Percentiles rank a stretch among this genome's conserved stretches.
phyloP scores from a whole-genome alignment of 2,888 invertebrate species.

The Caenorhabditis sinica region DNA sequence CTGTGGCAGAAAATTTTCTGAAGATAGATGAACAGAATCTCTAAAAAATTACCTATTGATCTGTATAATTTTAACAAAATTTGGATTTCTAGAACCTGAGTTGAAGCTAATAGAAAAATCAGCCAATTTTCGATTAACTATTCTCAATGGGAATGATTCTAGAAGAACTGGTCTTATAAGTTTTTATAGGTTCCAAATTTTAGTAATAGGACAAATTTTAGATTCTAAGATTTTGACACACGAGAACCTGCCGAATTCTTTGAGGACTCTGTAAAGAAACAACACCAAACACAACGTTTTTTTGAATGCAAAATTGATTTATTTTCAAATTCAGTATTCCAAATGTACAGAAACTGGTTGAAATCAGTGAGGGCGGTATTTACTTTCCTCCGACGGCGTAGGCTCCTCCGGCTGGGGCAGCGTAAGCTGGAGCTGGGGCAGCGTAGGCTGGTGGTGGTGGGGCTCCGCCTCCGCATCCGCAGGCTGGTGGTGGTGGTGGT shows the following conservation, averaged over 20 bases:
- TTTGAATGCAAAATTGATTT: conserved; percentile 23
- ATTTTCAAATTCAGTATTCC: conserved; percentile 30
- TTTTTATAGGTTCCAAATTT: too few relatives aligned
- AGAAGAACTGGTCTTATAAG: too few relatives aligned
- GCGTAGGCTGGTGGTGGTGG: conserved; percentile 54
- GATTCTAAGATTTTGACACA: too few relatives aligned
- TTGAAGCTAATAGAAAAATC: too few relatives aligned
- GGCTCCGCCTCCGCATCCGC: conserved; percentile 63
- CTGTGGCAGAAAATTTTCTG: too few relatives aligned
- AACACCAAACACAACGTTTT: not conserved
- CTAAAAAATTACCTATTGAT: too few relatives aligned
- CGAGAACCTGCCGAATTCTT: not conserved
- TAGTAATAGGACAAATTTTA: too few relatives aligned
- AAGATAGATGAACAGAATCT: too few relatives aligned
- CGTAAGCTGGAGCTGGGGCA: conserved; percentile 60
- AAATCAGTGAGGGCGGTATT: conserved; percentile 26
- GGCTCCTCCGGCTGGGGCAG: conserved; percentile 60
- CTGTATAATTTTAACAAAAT: too few relatives aligned
- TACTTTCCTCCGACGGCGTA: conserved; percentile 64
- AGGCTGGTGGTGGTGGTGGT: conserved; percentile 71
- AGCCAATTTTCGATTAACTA: too few relatives aligned
- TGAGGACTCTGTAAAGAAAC: not conserved
- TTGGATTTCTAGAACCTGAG: too few relatives aligned
- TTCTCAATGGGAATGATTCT: too few relatives aligned
- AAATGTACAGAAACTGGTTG: conserved; percentile 55